Conservation (phyloP, 1,140 invertebrate species). For the Bombus polaris region DNA sequence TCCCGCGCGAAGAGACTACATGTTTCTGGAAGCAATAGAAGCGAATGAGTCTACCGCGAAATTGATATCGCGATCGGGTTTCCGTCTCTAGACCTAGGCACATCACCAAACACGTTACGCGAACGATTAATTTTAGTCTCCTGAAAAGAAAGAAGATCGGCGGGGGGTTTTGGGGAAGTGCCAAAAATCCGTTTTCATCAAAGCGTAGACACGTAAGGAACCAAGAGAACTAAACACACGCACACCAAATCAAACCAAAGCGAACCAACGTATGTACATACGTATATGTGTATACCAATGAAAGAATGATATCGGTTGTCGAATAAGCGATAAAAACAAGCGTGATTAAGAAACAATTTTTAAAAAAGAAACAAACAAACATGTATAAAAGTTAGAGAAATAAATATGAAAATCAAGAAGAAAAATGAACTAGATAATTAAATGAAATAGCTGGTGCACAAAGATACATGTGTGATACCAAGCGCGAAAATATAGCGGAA, state of each 20-base stretch:
- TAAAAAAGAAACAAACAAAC: background rate
- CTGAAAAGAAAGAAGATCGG: constrained; percentile 74
- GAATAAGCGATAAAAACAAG: constrained; percentile 21
- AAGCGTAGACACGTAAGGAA: constrained; percentile 67
- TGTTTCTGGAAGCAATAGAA: background rate
- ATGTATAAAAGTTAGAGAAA: background rate
- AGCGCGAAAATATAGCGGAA: constrained; percentile 35
- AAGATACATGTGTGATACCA: constrained; percentile 22
- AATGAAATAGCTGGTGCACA: background rate
- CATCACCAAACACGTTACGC: constrained; percentile 80
- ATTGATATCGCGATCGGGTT: background rate
- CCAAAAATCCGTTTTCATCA: constrained; percentile 77
- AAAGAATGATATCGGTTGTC: constrained; percentile 8
- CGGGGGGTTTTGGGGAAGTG: constrained; percentile 53
- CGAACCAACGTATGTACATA: constrained; percentile 28
- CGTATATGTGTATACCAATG: background rate
- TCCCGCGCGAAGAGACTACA: background rate
- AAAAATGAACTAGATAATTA: background rate
- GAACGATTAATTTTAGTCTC: constrained; percentile 69
- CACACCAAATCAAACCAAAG: constrained; percentile 56
- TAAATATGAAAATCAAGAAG: background rate
- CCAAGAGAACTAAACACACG: constrained; percentile 19
- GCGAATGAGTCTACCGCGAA: background rate
- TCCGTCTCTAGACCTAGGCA: too few species aligned
- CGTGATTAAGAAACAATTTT: background rate